Evolutionary conservation across 2,888 invertebrate genomes (phyloP), one percentile per base, ranked within the genome.

Genomic region (Malacosoma neustria): DNA sequence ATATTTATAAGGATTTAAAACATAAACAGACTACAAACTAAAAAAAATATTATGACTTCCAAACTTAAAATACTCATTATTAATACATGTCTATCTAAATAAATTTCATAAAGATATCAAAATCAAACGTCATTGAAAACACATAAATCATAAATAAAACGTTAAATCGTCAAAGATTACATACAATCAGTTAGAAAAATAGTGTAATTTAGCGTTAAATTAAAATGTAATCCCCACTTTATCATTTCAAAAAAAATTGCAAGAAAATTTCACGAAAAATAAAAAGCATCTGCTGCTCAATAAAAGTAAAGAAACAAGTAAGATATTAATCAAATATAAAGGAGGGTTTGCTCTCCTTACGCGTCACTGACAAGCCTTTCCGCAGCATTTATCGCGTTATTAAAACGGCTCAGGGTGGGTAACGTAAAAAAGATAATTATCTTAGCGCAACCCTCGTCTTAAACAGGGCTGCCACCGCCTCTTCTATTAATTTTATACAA

Each of bases 391-490:
- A 81, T 81, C 84, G 71, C 73, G 76, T 73, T 82, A 84, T 84
- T 82, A 84, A 79, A 75, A 77, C 73, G 51, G 67, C 65, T 62
- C 66, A 66, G 77, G 80, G 73, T 70, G 72, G 68, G 69, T 65
- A 61, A 60, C 62, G 76, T 82, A 85, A 84, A 85, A 84, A 85
- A 85, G 85, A 85, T 84, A 85, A 85, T 85, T 84, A 84, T 85
- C 85, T 85, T 84, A 77, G 66, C 47, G 59, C 61, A 58, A 76
- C 84, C 82, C 82, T 76, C 71, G 68, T 82, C 81, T 84, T 82
- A 49, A 46, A 32, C 51, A 76, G 82, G 82, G 85, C 48, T 77
- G 75, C 31, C 57, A 35, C 47, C 32, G 38, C n/a, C n/a, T n/a
- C n/a, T n/a, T n/a, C n/a, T n/a, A n/a, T n/a, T n/a, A n/a, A n/a